Evolutionary conservation across 2,113 vertebrate species (phyloP), one percentile per base, ranked within the genome.

Genomic region (Podarcis cretensis): DNA sequence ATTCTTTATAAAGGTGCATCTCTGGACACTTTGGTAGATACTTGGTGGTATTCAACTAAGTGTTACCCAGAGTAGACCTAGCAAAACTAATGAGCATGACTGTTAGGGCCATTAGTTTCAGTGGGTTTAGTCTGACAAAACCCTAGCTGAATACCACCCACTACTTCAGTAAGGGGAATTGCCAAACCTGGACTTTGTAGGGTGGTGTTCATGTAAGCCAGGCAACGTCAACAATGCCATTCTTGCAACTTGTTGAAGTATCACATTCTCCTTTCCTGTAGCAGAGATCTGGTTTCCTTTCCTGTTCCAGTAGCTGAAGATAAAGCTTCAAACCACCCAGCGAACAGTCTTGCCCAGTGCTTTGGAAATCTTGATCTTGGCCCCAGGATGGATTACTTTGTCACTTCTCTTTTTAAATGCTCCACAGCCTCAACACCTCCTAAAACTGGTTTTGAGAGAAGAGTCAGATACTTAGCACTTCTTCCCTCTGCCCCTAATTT

Each of bases 1-100:
- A 73, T 81, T 86, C 83, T 86, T 81, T 81, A 81, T 81, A 43
- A 81, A 89, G 68, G 6, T 6, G 59, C 14, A 54, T n/a, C 63
- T 63, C 37, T 68, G 8, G 13, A 30, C 57, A 10, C 59, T 86
- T 77, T 65, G 40, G 32, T 13, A 66, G 59, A 48, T 48, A 48
- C 48, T 48, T 43, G 43, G 43, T 43, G 43, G 43, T 48, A 10
- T 48, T 54, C 48, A 54, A 54, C 48, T 54, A 54, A 54, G 48
- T 54, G 48, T 54, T 54, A 54, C 48, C 48, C 48, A 12, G 10
- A 54, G 48, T 12, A 12, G 48, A 54, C 48, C 9, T 54, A 54
- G 1, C 48, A 54, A 54, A 54, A 54, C 48, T 54, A 54, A 54
- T 54, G 9, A 54, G 48, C 48, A 54, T 54, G 48, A 54, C 10